Evolutionary conservation across 2,797 vertebrate genomes (phyloP).

Genomic region (Manis pentadactyla): DNA sequence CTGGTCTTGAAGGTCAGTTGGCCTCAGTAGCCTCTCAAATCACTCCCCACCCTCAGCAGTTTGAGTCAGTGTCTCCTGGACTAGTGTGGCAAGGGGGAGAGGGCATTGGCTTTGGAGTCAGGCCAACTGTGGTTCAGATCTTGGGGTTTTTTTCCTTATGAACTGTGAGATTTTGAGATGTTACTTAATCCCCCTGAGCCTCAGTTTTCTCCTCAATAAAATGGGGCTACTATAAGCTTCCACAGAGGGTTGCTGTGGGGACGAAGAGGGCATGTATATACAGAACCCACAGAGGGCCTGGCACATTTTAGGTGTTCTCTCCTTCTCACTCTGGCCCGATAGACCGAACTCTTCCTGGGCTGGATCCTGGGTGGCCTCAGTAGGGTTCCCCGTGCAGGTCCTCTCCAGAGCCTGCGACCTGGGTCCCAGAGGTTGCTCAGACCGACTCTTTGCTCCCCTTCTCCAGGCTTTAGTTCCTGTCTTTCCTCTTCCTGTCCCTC

Average conservation of each 20-base stretch:
- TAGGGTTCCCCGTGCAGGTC: neutral
- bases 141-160: neutral
- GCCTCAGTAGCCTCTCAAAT: neutral
- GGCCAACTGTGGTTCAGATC: neutral
- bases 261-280: rapidly evolving
- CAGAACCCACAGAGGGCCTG: neutral
- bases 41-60: neutral
- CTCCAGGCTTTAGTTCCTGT: neutral
- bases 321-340: neutral
- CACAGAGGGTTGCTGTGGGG: neutral
- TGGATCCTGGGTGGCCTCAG: neutral
- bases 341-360: neutral
- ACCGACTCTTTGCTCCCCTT: neutral
- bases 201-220: neutral
- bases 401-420: neutral
- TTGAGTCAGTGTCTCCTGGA: neutral
- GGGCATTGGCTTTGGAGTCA: constrained; percentile 13
- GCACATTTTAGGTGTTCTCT: neutral
- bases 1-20: neutral
- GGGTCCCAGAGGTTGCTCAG: neutral
- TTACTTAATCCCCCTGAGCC: neutral
- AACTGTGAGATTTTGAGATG: neutral
- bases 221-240: neutral
- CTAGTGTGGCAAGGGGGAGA: neutral
- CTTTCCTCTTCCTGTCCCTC: neutral